Conservation (phyloP, 2,113 vertebrate species). For the Cyrtonyx montezumae region DNA sequence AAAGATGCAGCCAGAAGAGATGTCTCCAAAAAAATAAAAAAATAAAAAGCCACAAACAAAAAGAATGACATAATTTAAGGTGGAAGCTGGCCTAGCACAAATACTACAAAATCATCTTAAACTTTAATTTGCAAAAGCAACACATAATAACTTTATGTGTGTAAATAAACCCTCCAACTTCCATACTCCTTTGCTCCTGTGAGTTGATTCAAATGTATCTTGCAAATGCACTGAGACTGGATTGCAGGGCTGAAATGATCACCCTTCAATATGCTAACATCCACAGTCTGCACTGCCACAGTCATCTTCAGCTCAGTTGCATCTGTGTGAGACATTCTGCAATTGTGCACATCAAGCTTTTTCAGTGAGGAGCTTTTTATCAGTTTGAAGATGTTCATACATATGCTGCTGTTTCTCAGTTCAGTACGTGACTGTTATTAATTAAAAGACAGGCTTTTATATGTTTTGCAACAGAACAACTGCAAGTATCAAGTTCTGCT, state of each 20-base stretch:
- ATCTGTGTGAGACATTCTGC: background rate
- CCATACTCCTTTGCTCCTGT: background rate
- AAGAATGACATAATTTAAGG: background rate
- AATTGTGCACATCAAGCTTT: rapidly evolving
- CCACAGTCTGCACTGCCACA: background rate
- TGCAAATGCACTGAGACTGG: background rate
- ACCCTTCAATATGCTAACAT: background rate
- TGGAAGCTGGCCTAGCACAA: background rate
- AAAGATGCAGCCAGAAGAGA: background rate
- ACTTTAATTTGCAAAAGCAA: background rate
- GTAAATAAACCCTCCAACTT: background rate
- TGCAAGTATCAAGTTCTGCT: background rate
- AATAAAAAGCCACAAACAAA: background rate
- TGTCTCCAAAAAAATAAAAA: background rate
- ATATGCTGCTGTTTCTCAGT: background rate
- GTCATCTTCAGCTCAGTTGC: background rate
- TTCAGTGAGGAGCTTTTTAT: background rate
- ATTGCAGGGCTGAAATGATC: background rate
- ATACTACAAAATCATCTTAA: background rate
- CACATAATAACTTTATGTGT: background rate
- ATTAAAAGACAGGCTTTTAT: background rate
- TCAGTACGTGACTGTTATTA: background rate
- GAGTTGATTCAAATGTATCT: background rate
- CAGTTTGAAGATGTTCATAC: background rate
- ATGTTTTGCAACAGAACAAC: background rate